A percentile compares a stretch with the other conserved stretches of the same genome.
Evolutionary conservation across 2,888 invertebrate species (phyloP).

Genomic region (Heliothis peltigera): DNA sequence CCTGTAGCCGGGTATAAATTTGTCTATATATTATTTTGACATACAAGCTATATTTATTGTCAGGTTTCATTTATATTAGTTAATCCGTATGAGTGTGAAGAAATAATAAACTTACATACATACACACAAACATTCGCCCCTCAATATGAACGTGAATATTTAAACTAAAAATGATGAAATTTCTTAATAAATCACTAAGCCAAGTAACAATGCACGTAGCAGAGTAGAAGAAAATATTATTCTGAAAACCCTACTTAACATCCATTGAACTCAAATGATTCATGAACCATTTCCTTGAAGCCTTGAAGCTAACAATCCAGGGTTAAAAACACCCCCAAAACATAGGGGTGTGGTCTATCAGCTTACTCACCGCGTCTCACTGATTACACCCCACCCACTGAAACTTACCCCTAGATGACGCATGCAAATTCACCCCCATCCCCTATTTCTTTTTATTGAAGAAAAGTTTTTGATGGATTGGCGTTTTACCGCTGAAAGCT

Average conservation of each 20-base stretch:
- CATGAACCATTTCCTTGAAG: slow-evolving; percentile 46
- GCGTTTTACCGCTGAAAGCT: slow-evolving; percentile 52
- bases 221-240: neutral
- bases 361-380: slow-evolving; percentile 57
- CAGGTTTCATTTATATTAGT: no score
- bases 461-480: slow-evolving; percentile 58
- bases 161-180: no score
- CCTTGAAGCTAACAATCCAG: slow-evolving; percentile 51
- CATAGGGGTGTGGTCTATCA: slow-evolving; percentile 60
- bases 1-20: no score
- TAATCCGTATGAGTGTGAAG: no score
- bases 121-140: no score
- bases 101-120: no score
- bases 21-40: no score
- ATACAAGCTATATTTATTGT: no score
- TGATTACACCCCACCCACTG: slow-evolving; percentile 59
- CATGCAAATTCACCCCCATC: slow-evolving; percentile 59
- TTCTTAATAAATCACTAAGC: no score
- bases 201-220: no score
- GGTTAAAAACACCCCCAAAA: slow-evolving; percentile 54
- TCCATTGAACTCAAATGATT: slow-evolving; percentile 42
- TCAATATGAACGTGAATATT: no score
- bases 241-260: slow-evolving; percentile 20
- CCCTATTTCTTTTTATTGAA: slow-evolving; percentile 56
- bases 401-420: slow-evolving; percentile 60